Conservation (phyloP, 2,888 invertebrate genomes). For the Chymomyza procnemis region DNA sequence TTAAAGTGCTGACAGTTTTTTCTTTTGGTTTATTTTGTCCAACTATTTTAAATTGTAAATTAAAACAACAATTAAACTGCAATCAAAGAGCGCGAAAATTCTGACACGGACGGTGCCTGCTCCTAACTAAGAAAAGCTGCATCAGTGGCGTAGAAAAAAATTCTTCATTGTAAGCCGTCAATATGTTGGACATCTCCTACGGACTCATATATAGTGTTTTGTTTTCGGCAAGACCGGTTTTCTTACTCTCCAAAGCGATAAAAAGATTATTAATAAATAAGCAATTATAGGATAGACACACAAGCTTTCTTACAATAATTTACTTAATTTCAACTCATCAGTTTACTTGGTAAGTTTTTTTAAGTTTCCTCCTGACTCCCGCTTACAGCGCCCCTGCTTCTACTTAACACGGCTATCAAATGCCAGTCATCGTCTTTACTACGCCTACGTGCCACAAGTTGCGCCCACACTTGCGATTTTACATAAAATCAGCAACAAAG, state of each 20-base stretch:
- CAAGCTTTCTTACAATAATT: no score
- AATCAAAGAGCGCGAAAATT: constrained; percentile 54
- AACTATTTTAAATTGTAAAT: constrained; percentile 40
- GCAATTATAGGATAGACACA: no score
- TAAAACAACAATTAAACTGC: constrained; percentile 33
- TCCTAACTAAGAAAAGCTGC: neutral
- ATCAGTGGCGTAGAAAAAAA: no score
- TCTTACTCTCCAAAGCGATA: no score
- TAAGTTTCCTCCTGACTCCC: no score
- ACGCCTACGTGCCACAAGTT: constrained; percentile 34
- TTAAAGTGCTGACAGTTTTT: constrained; percentile 20
- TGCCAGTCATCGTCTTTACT: constrained; percentile 33
- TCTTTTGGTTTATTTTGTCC: neutral
- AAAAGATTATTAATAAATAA: no score
- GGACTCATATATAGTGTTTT: no score
- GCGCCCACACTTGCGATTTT: constrained; percentile 37
- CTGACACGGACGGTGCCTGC: constrained; percentile 35
- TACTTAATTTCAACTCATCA: no score
- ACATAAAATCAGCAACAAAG: constrained; percentile 45
- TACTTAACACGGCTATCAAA: constrained; percentile 40
- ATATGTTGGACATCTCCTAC: no score
- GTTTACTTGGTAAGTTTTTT: no score
- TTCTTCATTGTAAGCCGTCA: no score
- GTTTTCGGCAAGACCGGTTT: no score
- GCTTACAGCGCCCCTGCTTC: neutral